Conservation (phyloP, 1,140 invertebrate species). For the Adoxophyes honmai region DNA sequence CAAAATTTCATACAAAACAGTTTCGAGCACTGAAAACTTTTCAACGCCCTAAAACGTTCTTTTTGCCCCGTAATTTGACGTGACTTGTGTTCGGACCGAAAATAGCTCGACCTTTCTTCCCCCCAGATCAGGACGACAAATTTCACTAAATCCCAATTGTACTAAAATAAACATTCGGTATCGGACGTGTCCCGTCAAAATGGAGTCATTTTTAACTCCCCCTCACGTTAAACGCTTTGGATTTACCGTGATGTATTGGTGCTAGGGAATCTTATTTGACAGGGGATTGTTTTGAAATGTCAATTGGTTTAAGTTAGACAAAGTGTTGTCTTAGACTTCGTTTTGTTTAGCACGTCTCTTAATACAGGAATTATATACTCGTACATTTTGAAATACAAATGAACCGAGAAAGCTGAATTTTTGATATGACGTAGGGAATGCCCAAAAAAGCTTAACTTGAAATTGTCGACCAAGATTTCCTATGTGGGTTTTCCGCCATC, state of each 20-base stretch:
- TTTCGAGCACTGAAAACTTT: no score
- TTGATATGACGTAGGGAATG: no score
- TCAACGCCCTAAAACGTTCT: background rate
- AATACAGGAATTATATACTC: no score
- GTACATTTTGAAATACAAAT: no score
- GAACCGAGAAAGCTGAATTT: no score
- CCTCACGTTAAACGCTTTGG: slow-evolving; percentile 41
- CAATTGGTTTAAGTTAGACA: background rate
- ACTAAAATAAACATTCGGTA: slow-evolving; percentile 40
- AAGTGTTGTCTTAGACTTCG: background rate
- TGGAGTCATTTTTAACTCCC: slow-evolving; percentile 45
- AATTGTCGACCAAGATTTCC: no score
- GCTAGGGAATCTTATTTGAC: background rate
- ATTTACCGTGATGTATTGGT: slow-evolving; percentile 46
- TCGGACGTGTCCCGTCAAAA: slow-evolving; percentile 32
- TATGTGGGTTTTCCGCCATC: no score
- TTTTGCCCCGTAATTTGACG: background rate
- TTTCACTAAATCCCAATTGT: slow-evolving; percentile 33
- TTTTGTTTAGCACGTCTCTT: no score
- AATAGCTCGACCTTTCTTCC: slow-evolving; percentile 12
- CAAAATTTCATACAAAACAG: no score
- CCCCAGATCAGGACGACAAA: slow-evolving; percentile 35
- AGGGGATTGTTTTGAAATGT: background rate
- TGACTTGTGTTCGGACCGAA: slow-evolving; percentile 6
- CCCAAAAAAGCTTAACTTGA: no score